Evolutionary conservation across 2,888 invertebrate species (phyloP), one percentile per base, ranked within the genome.

Genomic region (Melieria crassipennis): DNA sequence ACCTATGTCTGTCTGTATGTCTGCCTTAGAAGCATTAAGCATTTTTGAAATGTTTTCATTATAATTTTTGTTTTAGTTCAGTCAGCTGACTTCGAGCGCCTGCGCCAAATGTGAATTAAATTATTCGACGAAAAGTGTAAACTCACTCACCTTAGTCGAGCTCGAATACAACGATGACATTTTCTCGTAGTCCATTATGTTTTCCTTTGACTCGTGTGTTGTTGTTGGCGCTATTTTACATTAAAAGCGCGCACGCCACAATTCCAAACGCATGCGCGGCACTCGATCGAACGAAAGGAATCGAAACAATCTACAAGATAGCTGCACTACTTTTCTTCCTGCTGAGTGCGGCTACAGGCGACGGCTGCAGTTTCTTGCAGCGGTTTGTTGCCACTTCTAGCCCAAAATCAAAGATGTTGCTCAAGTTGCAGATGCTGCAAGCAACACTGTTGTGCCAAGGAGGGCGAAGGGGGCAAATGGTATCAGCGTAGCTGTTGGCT

Each of bases 141-240:
- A 64, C 68, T 42, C 72, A 43, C 72, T 72, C 43, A 72, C 72
- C 72, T 72, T 72, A 13, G 65, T 60, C 13, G 72, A 60, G 47
- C 66, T 64, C 55, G 68, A 10, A 64, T 77, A 71, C 73, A 76
- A 82, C 76, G 69, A 56, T 43, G 81, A 67, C 78, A 81, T 82
- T 78, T 81, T 81, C 82, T 82, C 81, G 77, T 79, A 80, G 79
- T 82, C 83, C 81, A 82, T 81, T 78, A 78, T 76, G n/a, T 10
- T 11, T 11, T 50, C n/a, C 52, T n/a, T 50, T 30, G 30, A 30
- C 30, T 30, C 30, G 30, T 30, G 30, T 47, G 30, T 63, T 16
- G 16, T 48, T 63, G 11, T 48, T 47, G 66, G 42, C 7, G 7
- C 11, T 48, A 5, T 43, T 68, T 55, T 68, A 11, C 47, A 5